These are phyloP conservation scores for Athalia circularis DNA, from an alignment of 2,888 invertebrate species.

Conservation along the genomic window DNA sequence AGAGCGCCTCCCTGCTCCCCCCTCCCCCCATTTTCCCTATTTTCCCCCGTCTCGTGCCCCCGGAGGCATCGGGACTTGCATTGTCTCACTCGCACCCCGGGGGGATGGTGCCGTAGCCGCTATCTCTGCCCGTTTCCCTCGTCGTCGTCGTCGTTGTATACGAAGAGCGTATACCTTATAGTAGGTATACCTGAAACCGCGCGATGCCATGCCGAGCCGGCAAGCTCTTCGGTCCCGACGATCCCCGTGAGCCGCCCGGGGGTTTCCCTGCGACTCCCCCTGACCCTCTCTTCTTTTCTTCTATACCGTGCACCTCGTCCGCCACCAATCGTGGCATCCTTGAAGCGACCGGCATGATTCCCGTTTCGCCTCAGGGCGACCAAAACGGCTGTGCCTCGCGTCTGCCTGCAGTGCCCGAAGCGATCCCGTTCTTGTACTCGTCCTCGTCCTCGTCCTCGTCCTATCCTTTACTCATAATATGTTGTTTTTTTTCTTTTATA, in stretches of 20 bases:
- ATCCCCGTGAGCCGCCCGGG: slow-evolving; percentile 54
- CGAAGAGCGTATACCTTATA: too few relatives aligned
- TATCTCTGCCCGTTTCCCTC: slow-evolving; percentile 67
- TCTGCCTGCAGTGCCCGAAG: slow-evolving; percentile 68
- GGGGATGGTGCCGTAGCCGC: slow-evolving; percentile 54
- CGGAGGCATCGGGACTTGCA: slow-evolving; percentile 58
- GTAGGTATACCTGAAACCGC: too few relatives aligned
- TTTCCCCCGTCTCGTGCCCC: slow-evolving; percentile 45
- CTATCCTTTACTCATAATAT: slow-evolving; percentile 39
- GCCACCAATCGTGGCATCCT: slow-evolving; percentile 53
- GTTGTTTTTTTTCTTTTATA: slow-evolving; percentile 36
- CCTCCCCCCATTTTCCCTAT: slow-evolving; percentile 35
- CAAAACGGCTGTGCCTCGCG: slow-evolving; percentile 66
- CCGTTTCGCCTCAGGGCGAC: slow-evolving; percentile 61
- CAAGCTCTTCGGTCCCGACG: slow-evolving; percentile 51
- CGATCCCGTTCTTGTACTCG: slow-evolving; percentile 52
- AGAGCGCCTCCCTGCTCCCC: slow-evolving; percentile 55
- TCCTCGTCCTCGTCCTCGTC: slow-evolving; percentile 55
- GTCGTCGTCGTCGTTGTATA: slow-evolving; percentile 7
- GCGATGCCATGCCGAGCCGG: neutral
- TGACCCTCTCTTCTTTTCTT: slow-evolving; percentile 24
- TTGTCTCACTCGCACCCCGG: slow-evolving; percentile 57
- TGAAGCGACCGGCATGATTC: slow-evolving; percentile 64
- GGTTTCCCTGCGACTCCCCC: slow-evolving; percentile 46
- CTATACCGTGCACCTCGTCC: slow-evolving; percentile 39